Base-by-base conservation (phyloP, 2,113 vertebrate species). In the Pygoscelis antarcticus region DNA sequence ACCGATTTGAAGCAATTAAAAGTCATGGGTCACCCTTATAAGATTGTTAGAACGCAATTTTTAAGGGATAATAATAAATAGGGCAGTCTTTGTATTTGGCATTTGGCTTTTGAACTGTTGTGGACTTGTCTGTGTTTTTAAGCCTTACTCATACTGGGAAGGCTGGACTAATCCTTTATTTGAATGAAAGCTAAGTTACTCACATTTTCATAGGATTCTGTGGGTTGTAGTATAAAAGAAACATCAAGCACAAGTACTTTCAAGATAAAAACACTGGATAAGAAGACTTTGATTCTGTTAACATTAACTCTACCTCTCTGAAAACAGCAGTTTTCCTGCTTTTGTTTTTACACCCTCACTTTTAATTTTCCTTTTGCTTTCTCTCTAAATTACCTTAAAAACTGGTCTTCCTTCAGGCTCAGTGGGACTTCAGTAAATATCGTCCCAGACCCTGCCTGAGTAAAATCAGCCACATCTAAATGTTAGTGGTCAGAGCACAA, bases 161-260 rank as follows among this genome's bases (percentile, higher is more conserved):
- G 40, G 16, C 25, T 78, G 32, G 32, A 51, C 25, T 51, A 27
- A 57, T 57, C 29, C 29, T 40, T 36, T 58, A n/a, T 29, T 42
- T 42, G 62, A 77, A 77, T 16, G 44, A 60, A 68, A 68, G 46
- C 13, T 74, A 69, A 78, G 19, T 69, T 38, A 55, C 6, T 52
- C 18, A 38, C 7, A 21, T 95, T 82, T 74, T 55, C 32, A 8
- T 40, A 79, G 34, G 26, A 46, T 71, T 83, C 42, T 40, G 20
- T 86, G 47, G 8, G 25, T 12, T 88, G 11, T n/a, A 64, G 7
- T 36, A 69, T 40, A 47, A 91, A 75, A 66, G 7, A 91, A 89
- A 38, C 3, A 34, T 21, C 22, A 81, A 85, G n/a, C 8, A 60
- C 4, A 36, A 30, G 40, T 15, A 38, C 0, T 0, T 71, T 80